Percentiles rank a stretch among this genome's conserved stretches.
Conservation (phyloP, 2,797 vertebrate species). For the Morelia viridis region DNA sequence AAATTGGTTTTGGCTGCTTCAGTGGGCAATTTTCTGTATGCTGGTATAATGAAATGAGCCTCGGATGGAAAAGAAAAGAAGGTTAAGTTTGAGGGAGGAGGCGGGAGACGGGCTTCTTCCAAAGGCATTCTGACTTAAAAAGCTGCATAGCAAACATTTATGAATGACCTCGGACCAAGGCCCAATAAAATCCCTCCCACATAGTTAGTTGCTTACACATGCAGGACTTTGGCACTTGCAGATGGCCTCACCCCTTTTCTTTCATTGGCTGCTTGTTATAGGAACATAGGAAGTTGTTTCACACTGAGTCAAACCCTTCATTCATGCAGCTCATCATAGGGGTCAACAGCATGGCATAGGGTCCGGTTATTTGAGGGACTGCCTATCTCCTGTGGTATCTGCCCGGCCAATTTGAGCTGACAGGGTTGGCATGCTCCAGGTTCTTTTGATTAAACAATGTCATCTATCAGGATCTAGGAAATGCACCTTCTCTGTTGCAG, state of each 20-base stretch:
- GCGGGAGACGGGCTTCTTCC: background rate
- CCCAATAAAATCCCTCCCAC: background rate
- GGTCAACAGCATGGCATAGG: background rate
- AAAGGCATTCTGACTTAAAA: constrained; percentile 26
- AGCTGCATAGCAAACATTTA: constrained; percentile 20
- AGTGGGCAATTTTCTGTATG: constrained; percentile 48
- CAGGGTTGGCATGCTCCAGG: background rate
- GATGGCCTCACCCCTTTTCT: background rate
- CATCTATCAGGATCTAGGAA: background rate
- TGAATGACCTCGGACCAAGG: background rate
- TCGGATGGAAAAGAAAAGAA: constrained; percentile 50
- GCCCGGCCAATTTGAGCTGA: background rate
- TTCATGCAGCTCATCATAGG: background rate
- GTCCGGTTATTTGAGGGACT: background rate
- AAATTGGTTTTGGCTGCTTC: constrained; percentile 59
- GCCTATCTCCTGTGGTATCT: background rate
- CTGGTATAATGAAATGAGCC: constrained; percentile 57
- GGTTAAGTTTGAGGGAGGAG: constrained; percentile 20
- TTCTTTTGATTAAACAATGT: background rate
- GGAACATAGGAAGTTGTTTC: background rate
- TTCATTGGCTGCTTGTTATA: background rate
- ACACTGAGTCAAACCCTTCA: background rate
- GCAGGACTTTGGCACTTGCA: background rate
- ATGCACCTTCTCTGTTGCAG: background rate
- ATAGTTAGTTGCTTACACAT: background rate